Evolutionary conservation across 2,797 vertebrate species (phyloP).

Genomic region (Tiaroga cobitis): DNA sequence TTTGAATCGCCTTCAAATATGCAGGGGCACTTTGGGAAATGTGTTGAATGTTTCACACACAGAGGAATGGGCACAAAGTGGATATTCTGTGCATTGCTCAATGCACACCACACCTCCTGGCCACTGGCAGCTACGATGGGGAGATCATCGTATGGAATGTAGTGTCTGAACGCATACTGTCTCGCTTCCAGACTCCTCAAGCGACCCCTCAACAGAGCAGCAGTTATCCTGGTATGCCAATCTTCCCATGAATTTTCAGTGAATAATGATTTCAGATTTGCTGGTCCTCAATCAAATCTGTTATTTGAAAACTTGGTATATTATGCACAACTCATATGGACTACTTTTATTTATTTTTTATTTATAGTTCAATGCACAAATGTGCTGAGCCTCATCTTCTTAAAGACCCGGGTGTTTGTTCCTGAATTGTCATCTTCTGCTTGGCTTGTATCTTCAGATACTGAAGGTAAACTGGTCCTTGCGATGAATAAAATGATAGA

Average conservation of each 20-base stretch:
- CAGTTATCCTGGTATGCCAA: constrained; percentile 60
- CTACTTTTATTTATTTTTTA: not conserved
- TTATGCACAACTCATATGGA: not conserved
- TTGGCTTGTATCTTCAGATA: constrained; percentile 73
- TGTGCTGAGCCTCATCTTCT: constrained; percentile 72
- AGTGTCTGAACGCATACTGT: constrained; percentile 74
- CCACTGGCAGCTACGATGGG: constrained; percentile 78
- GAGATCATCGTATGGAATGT: constrained; percentile 81
- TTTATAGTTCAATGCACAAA: constrained; percentile 69
- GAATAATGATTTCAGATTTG: not conserved
- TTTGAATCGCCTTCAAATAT: not conserved
- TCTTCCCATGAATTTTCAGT: not conserved
- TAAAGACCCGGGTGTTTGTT: constrained; percentile 63
- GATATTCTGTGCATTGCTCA: constrained; percentile 78
- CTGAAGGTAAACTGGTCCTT: constrained; percentile 64
- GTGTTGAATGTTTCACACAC: constrained; percentile 47
- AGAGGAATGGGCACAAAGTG: constrained; percentile 73
- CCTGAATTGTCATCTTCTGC: constrained; percentile 62
- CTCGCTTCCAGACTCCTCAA: constrained; percentile 65
- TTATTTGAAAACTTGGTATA: not conserved
- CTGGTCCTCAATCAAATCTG: not conserved
- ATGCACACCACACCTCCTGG: constrained; percentile 76
- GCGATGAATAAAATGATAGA: not conserved
- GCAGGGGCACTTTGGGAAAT: not conserved
- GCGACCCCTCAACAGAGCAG: constrained; percentile 22